Evolutionary conservation across 2,888 invertebrate species (phyloP), one percentile per base, ranked within the genome.

Genomic region (Gymnocheta viridis): DNA sequence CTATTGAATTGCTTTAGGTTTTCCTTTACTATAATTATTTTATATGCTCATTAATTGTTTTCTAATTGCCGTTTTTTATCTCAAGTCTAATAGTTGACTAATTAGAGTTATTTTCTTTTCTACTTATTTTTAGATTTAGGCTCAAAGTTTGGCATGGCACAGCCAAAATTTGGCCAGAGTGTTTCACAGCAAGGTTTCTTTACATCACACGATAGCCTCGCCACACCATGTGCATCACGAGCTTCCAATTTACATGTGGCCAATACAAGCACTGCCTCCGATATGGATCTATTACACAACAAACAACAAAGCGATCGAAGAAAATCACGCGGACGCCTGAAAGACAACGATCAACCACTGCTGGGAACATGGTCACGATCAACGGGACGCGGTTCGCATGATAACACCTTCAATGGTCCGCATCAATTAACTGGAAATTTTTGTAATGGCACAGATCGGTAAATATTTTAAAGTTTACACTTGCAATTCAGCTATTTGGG

Each of bases 71-170:
- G n/a, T n/a, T n/a, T n/a, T n/a, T n/a, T n/a, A n/a, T n/a, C n/a
- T n/a, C n/a, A n/a, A n/a, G n/a, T n/a, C n/a, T n/a, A n/a, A n/a
- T n/a, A n/a, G n/a, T 32, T 14, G 1, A 14, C n/a, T n/a, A n/a
- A n/a, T n/a, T n/a, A n/a, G n/a, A n/a, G n/a, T n/a, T n/a, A 12
- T 70, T 82, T 84, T 41, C 85, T 56, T 41, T 17, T 32, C 51
- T 7, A 85, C 47, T 90, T 91, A 17, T 32, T 56, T 56, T 3
- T 92, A 95, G 95, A 95, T 92, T 93, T 97, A 92, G 95, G 96
- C 91, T 96, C 95, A 92, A 96, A 96, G 92, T 94, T 96, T 93
- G 95, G 96, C 89, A 94, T 95, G 93, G 93, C 93, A 91, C 93
- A 93, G 92, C 93, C 91, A 89, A 91, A 92, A 89, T 91, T 92